phyloP scores from a whole-genome alignment of 2,888 invertebrate genomes.

The Choreutis nemorana region DNA sequence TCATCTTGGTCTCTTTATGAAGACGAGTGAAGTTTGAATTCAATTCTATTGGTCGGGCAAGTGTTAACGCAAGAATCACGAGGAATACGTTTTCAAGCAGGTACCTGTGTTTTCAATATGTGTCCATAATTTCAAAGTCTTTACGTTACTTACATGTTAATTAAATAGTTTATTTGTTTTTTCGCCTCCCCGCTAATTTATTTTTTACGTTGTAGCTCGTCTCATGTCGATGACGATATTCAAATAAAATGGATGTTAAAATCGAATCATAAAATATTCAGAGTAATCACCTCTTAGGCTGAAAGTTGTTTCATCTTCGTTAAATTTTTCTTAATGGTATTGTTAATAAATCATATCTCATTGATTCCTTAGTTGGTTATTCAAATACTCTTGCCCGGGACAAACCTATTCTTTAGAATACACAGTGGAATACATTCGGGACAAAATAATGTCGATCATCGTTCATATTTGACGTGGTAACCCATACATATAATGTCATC shows the following conservation, averaged over 20 bases:
- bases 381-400: constrained; percentile 20
- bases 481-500: constrained; percentile 41
- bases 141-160: constrained; percentile 48
- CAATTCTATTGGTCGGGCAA: constrained; percentile 36
- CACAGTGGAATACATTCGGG: constrained; percentile 29
- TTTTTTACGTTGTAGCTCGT: constrained; percentile 57
- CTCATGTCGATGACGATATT: too few species aligned
- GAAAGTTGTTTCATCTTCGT: too few species aligned
- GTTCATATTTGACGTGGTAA: constrained; percentile 47
- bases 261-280: too few species aligned
- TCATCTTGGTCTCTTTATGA: too few species aligned
- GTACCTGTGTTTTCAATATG: too few species aligned
- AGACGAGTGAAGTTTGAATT: constrained; percentile 36
- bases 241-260: too few species aligned
- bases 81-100: constrained; percentile 55
- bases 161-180: constrained; percentile 57
- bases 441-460: constrained; percentile 42
- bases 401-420: too few species aligned
- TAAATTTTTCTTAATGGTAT: constrained; percentile 20
- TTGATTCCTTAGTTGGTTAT: constrained; percentile 24
- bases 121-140: constrained; percentile 52
- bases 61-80: constrained; percentile 58
- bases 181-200: constrained; percentile 45
- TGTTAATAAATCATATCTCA: constrained; percentile 19
- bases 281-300: too few species aligned